Base-by-base conservation (phyloP, 2,113 vertebrate species). In the Neogobius melanostomus region DNA sequence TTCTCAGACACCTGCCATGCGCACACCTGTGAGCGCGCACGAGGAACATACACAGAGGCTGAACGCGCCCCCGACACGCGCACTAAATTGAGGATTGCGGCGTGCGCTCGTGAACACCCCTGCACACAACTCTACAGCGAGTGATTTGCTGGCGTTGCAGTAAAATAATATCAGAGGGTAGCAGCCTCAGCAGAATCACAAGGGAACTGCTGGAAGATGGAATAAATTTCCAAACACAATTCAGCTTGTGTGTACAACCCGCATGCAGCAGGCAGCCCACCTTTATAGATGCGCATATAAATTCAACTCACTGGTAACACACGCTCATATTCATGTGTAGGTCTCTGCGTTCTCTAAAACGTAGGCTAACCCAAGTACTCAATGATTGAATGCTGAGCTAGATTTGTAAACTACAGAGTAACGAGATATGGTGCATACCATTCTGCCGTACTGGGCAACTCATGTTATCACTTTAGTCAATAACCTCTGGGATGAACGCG, bases 131-230 rank as follows among this genome's bases (percentile, higher is more conserved):
- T 15, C 47, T 80, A 68, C 59, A 63, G 75, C 68, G 75, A 44
- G 64, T 72, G 82, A 89, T 90, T 81, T 90, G 88, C 90, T 91
- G 83, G 75, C 72, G 68, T 66, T 76, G 88, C 90, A 89, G 81
- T 88, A 88, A 88, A 85, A 82, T 75, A 74, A 84, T 81, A 86
- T 77, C 70, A 77, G 72, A 81, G 76, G 62, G 80, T 79, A 84
- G 88, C 87, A 67, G 80, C 51, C 81, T 89, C 90, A 90, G 90
- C 88, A 88, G 78, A 90, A 91, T 80, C 68, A 67, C 73, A 68
- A 69, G 51, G 47, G 61, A 51, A 70, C 69, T 62, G 81, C 68
- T 70, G 72, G 21, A 48, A 76, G 85, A 75, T 69, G 68, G 76
- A 88, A 84, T 82, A 85, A 8, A 89, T 89, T 72, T 85, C 53